Base-by-base conservation (phyloP, 2,797 vertebrate genomes). In the Agapornis canus region DNA sequence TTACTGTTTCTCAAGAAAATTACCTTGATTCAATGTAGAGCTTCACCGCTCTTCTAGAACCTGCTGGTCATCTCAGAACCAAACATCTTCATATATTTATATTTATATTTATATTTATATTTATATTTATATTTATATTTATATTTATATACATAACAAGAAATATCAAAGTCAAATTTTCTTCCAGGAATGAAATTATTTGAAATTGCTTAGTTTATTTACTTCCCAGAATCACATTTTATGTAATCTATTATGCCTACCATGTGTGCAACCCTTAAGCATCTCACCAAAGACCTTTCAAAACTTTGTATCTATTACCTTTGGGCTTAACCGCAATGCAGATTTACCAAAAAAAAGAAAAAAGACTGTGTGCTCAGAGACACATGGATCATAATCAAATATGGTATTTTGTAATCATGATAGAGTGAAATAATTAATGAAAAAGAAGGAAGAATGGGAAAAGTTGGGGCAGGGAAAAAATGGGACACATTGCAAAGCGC, bases 111-210 rank as follows among this genome's bases (percentile, higher is more conserved):
- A 94, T 39, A 39, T 39, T 39, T 83, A 85, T 63, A 65, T 73
- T 95, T 95, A 89, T 93, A 92, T 92, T 94, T 93, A 94, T 82
- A 87, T 60, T n/a, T 83, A 84, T 63, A 65, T 73, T 95, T 95
- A 89, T 93, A 92, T 92, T 94, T 92, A 94, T 82, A 87, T 60
- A 54, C 45, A 45, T 87, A 93, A 82, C 11, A 90, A 70, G 69
- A 31, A 69, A 73, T 86, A 84, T 81, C 66, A 95, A 95, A 88
- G 89, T 94, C 87, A 88, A 81, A 64, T 52, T 69, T 90, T 89
- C 71, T 82, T 89, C 80, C 64, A 89, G 57, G 79, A 95, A 87
- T 68, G 49, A 94, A 96, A 92, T 80, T 1, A 93, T 68, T 52
- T 82, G 72, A 86, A 94, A 95, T 75, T 85, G 35, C 76, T 93